Percentiles rank a stretch among this genome's conserved stretches.
These are phyloP conservation scores for Pseudonaja textilis DNA, from an alignment of 2,113 vertebrate genomes.

Conservation along the genomic window DNA sequence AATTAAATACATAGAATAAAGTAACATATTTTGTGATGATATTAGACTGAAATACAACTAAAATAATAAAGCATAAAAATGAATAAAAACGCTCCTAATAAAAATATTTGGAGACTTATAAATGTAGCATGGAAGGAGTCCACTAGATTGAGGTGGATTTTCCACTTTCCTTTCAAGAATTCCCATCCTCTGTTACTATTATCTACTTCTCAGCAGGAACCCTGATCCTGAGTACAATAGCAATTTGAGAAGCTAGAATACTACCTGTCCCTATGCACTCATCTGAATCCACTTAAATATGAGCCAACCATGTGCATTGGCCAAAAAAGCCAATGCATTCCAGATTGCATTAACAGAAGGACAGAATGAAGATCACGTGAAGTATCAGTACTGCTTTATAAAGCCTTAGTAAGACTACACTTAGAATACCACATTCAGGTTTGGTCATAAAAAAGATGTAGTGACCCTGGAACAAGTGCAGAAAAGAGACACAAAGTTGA, in stretches of 20 bases:
- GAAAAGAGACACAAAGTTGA: background rate
- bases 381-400: no score
- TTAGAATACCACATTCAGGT: background rate
- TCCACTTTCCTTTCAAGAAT: background rate
- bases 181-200: background rate
- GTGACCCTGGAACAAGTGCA: background rate
- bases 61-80: background rate
- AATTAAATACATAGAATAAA: no score
- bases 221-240: background rate
- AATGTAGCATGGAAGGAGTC: background rate
- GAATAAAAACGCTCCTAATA: background rate
- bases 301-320: no score
- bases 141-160: background rate
- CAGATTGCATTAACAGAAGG: no score
- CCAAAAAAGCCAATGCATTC: no score
- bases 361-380: no score
- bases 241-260: background rate
- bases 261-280: background rate
- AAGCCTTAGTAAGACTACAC: no score
- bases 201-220: background rate
- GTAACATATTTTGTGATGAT: background rate
- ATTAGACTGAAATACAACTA: background rate
- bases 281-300: background rate
- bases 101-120: background rate
- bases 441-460: background rate